Evolutionary conservation across 2,797 vertebrate genomes (phyloP).

Genomic region (Okamejei kenojei): DNA sequence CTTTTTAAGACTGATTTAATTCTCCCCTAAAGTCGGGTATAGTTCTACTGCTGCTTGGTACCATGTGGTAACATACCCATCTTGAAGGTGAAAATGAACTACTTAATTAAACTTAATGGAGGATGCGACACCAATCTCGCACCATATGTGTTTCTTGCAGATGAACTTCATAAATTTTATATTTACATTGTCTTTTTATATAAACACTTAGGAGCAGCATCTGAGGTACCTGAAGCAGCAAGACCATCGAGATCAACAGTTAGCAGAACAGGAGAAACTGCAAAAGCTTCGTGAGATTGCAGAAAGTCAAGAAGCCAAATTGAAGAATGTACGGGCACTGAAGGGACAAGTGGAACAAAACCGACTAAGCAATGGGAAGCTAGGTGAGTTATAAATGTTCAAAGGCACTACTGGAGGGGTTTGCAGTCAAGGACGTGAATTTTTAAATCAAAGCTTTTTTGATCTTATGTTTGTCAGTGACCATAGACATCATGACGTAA

Average conservation of each 20-base stretch:
- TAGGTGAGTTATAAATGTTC: constrained; percentile 61
- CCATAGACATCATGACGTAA: too few relatives aligned
- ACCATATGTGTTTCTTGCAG: neutral
- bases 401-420: neutral
- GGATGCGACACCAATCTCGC: too few relatives aligned
- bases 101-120: neutral
- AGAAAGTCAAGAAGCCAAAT: constrained; percentile 84
- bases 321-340: constrained; percentile 77
- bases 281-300: constrained; percentile 75
- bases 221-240: constrained; percentile 84
- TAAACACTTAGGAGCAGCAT: constrained; percentile 74
- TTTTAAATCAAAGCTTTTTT: too few relatives aligned
- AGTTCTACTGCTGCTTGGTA: neutral
- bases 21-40: neutral
- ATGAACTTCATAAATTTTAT: neutral
- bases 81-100: neutral
- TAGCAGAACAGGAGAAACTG: constrained; percentile 76
- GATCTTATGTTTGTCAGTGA: too few relatives aligned
- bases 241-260: constrained; percentile 78
- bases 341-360: constrained; percentile 89
- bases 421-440: too few relatives aligned
- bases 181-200: neutral
- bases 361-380: constrained; percentile 77
- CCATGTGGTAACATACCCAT: neutral
- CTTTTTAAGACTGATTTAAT: neutral